Evolutionary conservation across 2,113 vertebrate genomes (phyloP), one percentile per base, ranked within the genome.

Genomic region (Mormyrus lacerda): DNA sequence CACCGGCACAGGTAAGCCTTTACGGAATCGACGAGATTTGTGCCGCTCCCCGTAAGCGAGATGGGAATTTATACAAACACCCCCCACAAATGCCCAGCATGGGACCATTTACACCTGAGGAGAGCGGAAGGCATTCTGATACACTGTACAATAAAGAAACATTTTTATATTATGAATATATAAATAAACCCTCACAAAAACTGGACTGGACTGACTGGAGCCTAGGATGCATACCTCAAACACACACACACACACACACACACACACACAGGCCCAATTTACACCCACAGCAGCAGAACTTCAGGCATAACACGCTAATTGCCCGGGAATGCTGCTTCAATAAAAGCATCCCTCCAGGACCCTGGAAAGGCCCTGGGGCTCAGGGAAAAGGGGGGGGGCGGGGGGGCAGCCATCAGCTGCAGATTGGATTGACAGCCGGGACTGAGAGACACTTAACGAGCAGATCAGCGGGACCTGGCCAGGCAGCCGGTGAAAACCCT

Each of bases 291-390:
- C 13, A 55, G n/a, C 42, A 55, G 42, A 87, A 48, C 48, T 24
- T 73, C 65, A 73, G 65, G n/a, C 8, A 88, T 35, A 89, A 90
- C 11, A n/a, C 45, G 86, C 91, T 91, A 93, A 94, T 93, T 92
- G 93, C 89, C 85, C 83, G 39, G 88, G 84, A 88, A 87, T 90
- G 90, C 91, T 76, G 88, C 48, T 82, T 85, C 65, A 69, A 92
- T 92, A 87, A 89, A 93, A 91, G 90, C 1, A 31, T 48, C n/a
- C 39, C 58, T 45, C 31, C 35, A 58, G 88, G 35, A 27, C 44
- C 5, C 90, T 83, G 31, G 50, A 48, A 31, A 89, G 21, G 83
- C 55, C 47, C 89, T 39, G 82, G 50, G 1, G 27, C 53, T 21
- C 17, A 50, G 31, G n/a, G 31, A 35, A 87, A n/a, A 45, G 21